These are phyloP conservation scores for Auanema sp. DNA, from an alignment of 2,888 invertebrate species.

Conservation along the genomic window DNA sequence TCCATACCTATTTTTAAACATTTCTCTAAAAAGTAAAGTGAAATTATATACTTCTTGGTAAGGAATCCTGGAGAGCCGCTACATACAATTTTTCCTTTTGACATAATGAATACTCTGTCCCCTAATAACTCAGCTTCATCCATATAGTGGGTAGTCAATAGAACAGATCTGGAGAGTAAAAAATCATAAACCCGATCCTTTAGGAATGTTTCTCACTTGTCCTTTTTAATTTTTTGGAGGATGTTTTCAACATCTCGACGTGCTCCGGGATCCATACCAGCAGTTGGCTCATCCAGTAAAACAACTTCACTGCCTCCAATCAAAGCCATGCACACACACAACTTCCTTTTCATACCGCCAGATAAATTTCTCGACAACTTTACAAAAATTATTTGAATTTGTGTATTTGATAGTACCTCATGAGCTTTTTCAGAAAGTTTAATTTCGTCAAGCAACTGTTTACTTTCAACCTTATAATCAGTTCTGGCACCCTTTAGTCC, in stretches of 20 bases:
- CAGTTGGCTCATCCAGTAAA: slow-evolving; percentile 49
- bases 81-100: slow-evolving; percentile 49
- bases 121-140: slow-evolving; percentile 61
- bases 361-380: slow-evolving; percentile 42
- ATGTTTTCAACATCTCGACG: slow-evolving; percentile 25
- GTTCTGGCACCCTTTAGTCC: slow-evolving; percentile 45
- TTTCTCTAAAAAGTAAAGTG: neutral
- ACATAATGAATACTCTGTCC: slow-evolving; percentile 58
- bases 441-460: slow-evolving; percentile 37
- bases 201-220: slow-evolving; percentile 1
- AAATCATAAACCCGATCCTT: neutral
- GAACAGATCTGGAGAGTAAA: slow-evolving; percentile 41
- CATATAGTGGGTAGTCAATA: slow-evolving; percentile 62
- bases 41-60: slow-evolving; percentile 16
- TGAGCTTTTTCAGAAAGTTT: slow-evolving; percentile 39
- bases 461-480: slow-evolving; percentile 23
- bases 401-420: slow-evolving; percentile 23
- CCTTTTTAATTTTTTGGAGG: slow-evolving; percentile 19
- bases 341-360: slow-evolving; percentile 60
- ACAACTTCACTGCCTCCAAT: slow-evolving; percentile 48
- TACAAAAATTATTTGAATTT: neutral
- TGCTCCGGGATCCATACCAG: slow-evolving; percentile 47
- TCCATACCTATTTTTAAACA: slow-evolving; percentile 33
- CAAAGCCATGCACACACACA: slow-evolving; percentile 58
- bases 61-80: slow-evolving; percentile 50